Percentiles rank a stretch among this genome's conserved stretches.
Evolutionary conservation across 1,140 invertebrate genomes (phyloP).

Genomic region (Dreissena polymorpha): DNA sequence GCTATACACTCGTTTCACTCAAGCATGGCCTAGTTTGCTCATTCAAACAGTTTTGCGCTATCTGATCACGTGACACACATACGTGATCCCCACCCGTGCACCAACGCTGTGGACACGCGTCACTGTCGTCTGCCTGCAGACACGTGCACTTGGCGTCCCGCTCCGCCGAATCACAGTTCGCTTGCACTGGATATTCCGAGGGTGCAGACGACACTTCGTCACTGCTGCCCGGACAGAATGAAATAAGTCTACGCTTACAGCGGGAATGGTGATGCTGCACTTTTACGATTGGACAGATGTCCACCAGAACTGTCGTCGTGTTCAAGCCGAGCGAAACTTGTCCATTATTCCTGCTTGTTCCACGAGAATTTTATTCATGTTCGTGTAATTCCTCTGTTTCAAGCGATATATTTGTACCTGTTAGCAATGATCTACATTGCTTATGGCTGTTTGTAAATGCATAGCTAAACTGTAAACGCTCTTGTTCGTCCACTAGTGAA

Average conservation of each 20-base stretch:
- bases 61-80: no score
- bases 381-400: neutral
- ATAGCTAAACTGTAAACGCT: slow-evolving; percentile 30
- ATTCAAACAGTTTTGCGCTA: no score
- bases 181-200: slow-evolving; percentile 3
- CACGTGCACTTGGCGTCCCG: slow-evolving; percentile 38
- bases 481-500: slow-evolving; percentile 27
- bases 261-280: slow-evolving; percentile 55
- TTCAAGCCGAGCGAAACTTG: neutral
- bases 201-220: slow-evolving; percentile 23
- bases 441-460: slow-evolving; percentile 10
- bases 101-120: neutral
- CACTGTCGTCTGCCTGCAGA: neutral
- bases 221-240: slow-evolving; percentile 34
- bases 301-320: slow-evolving; percentile 27
- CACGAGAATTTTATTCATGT: no score
- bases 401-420: slow-evolving; percentile 8
- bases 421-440: slow-evolving; percentile 7
- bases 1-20: no score
- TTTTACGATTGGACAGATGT: slow-evolving; percentile 56
- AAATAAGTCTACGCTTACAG: slow-evolving; percentile 43
- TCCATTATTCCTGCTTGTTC: neutral
- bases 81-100: slow-evolving; percentile 60
- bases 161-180: neutral
- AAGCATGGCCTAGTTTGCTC: no score